Base-by-base conservation (phyloP, 2,888 invertebrate species). In the Ectemnius cavifrons region DNA sequence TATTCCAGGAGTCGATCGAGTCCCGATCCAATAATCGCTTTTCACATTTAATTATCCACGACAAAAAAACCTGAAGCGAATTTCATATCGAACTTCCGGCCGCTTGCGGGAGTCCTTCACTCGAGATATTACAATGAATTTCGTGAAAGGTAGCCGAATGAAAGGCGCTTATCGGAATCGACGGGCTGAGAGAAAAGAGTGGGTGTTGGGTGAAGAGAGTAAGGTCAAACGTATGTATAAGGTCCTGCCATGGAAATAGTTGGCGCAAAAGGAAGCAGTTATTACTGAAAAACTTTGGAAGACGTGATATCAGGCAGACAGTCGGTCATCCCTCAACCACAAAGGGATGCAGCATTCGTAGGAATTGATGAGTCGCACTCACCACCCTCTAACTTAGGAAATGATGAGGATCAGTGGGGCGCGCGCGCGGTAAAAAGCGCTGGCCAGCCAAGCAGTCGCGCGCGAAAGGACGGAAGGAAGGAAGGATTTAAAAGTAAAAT, bases 401-500 rank as follows among this genome's bases (percentile, higher is more conserved):
- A 79, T 82, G 79, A 82, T 73, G 79, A 70, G 69, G 70, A 78
- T 69, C 67, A 46, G 47, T 49, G n/a, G 49, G n/a, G 49, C 37
- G 37, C 37, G 37, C 37, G 37, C 3, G 6, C 37, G 37, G 8
- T 37, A 37, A 37, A 37, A 37, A 37, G 37, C 37, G 2, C 37
- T 37, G 37, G 28, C 23, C 20, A 11, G 49, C 46, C 3, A 16
- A 8, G 8, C 16, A 6, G 27, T 45, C 11, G 47, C 11, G 59
- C 4, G 5, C 4, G 16, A 23, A 52, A 11, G 18, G 52, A 11
- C 67, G 74, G 77, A 63, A 67, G 63, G 52, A 49, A 16, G 67
- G 64, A 72, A 75, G 74, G 83, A 86, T 86, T 86, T 86, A 81
- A 86, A 86, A 86, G 86, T 86, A 86, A 86, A 86, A 86, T 86